Base-by-base conservation (phyloP, 2,797 vertebrate species). In the Lemur catta region DNA sequence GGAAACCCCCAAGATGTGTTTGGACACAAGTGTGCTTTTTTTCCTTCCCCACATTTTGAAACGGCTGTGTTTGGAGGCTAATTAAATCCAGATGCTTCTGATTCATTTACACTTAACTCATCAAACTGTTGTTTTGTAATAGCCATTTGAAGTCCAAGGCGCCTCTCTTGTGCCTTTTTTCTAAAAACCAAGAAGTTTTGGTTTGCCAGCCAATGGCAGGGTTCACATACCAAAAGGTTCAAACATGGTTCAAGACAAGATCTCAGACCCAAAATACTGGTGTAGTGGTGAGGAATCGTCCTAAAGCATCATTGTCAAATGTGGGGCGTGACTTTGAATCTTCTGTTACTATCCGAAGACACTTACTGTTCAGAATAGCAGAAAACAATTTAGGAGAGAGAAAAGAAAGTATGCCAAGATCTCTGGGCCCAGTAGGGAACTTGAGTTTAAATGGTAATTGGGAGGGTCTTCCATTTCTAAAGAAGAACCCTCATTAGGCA, bases 91-190 rank as follows among this genome's bases (percentile, higher is more conserved):
- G 96, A 96, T 98, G 97, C 93, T 97, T 97, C 96, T 97, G 96
- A 97, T 97, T 98, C 96, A 97, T 98, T 98, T 97, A 97, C 96
- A 98, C 97, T 97, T 97, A 98, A 97, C 97, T 98, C 97, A 97
- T 97, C 97, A 98, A 95, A 96, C 97, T 94, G 92, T 90, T 98
- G 97, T 98, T 97, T 97, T 98, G 97, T 97, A 98, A 98, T 96
- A 96, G 76, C 50, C 95, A 97, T 97, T 97, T 97, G 97, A 97
- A 97, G 97, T 97, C 93, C 96, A 95, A 97, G 91, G 93, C 91
- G 80, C 95, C 97, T 97, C 97, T 97, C 96, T 97, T 87, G 91
- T 97, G 95, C 30, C n/a, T 95, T 93, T 96, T 96, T 93, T 94
- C 86, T 84, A 69, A 97, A 96, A 96, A 90, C 94, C 94, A 96